A percentile compares a stretch with the other conserved stretches of the same genome.
Conservation (phyloP, 1,140 invertebrate genomes). For the Brachystomella parvula region DNA sequence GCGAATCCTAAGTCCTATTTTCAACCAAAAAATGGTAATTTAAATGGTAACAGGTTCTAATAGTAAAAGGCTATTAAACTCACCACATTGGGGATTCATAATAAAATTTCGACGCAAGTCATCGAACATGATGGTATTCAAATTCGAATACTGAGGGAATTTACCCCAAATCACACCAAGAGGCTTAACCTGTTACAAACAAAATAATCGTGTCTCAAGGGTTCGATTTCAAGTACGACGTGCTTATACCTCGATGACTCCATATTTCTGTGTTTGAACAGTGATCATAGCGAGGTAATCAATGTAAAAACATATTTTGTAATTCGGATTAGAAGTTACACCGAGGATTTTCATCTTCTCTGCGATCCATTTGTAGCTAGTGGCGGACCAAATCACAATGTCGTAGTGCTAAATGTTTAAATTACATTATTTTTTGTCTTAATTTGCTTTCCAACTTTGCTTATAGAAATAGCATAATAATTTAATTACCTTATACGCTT, state of each 20-base stretch:
- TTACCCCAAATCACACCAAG: constrained; percentile 95
- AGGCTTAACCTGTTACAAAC: constrained; percentile 74
- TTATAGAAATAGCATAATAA: too few relatives aligned
- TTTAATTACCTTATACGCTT: constrained; percentile 67
- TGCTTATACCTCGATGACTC: constrained; percentile 67
- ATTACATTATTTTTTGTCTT: background rate
- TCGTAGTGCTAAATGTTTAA: constrained; percentile 58
- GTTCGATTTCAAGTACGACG: background rate
- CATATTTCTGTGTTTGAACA: constrained; percentile 78
- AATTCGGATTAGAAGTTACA: constrained; percentile 68
- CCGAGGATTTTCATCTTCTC: constrained; percentile 93
- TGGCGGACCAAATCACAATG: constrained; percentile 89
- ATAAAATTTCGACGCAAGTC: constrained; percentile 94
- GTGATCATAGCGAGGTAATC: constrained; percentile 92
- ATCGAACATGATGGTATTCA: constrained; percentile 98
- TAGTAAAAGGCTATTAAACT: background rate
- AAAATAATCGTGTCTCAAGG: background rate
- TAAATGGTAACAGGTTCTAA: background rate
- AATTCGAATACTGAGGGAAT: constrained; percentile 72
- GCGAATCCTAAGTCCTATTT: constrained; percentile 40
- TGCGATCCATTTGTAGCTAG: constrained; percentile 96
- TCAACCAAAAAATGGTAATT: background rate
- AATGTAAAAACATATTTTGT: constrained; percentile 87
- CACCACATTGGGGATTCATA: constrained; percentile 91
- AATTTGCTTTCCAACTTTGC: background rate